phyloP scores from a whole-genome alignment of 2,113 vertebrate genomes.

The Hypomesus transpacificus region DNA sequence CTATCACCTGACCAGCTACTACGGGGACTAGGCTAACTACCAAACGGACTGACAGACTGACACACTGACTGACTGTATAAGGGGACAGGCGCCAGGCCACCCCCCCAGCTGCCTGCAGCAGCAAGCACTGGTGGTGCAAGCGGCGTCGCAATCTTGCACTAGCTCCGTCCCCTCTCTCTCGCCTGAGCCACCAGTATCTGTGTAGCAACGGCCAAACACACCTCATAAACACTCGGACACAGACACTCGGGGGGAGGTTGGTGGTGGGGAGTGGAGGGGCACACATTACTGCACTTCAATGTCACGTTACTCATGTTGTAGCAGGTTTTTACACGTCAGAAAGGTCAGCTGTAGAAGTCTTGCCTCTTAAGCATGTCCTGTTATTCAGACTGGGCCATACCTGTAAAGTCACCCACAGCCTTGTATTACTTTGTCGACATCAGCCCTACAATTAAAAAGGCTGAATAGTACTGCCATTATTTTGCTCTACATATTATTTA shows the following conservation, averaged over 20 bases:
- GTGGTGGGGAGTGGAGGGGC: not conserved
- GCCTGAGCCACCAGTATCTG: not conserved
- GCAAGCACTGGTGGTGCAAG: not conserved
- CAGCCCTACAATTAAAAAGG: not conserved
- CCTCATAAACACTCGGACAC: conserved; percentile 8
- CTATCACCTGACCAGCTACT: not conserved
- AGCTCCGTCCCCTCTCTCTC: not conserved
- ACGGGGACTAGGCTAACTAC: not conserved
- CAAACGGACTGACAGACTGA: not conserved
- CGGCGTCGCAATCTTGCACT: not conserved
- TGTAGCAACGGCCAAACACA: conserved; percentile 6
- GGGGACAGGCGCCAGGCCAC: not conserved
- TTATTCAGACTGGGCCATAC: not conserved
- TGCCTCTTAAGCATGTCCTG: not conserved
- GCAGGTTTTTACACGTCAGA: not conserved
- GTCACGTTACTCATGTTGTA: conserved; percentile 5
- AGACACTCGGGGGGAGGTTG: not conserved
- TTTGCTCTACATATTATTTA: not conserved
- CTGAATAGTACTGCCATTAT: not conserved
- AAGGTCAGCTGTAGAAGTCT: not conserved
- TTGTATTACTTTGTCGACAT: not conserved
- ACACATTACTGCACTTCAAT: conserved; percentile 1
- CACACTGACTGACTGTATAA: not conserved
- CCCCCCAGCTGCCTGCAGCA: not conserved
- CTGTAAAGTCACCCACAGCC: no score